phyloP scores from a whole-genome alignment of 1,140 invertebrate species.

The Pollicipes pollicipes region DNA sequence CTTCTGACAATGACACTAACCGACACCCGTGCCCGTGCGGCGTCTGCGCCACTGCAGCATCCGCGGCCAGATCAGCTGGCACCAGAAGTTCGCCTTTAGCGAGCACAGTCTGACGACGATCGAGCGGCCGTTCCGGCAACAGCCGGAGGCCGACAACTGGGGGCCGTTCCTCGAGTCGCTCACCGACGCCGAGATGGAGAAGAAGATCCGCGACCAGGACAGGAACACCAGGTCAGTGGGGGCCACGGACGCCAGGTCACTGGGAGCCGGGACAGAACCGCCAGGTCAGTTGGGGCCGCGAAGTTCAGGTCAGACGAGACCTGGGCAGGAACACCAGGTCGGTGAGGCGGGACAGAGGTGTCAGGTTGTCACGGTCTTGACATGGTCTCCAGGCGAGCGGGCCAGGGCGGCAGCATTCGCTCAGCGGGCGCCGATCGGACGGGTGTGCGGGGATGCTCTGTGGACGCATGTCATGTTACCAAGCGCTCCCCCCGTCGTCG shows the following conservation, averaged over 20 bases:
- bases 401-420: no score
- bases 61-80: neutral
- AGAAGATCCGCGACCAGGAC: conserved; percentile 98
- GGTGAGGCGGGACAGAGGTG: conserved; percentile 3
- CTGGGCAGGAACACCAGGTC: no score
- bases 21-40: neutral
- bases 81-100: conserved; percentile 30
- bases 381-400: no score
- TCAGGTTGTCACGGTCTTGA: no score
- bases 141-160: conserved; percentile 92
- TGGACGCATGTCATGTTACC: no score
- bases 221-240: conserved; percentile 68
- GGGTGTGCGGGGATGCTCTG: no score
- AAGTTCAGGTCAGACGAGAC: no score
- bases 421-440: no score
- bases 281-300: no score
- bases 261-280: no score
- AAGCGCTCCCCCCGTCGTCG: no score
- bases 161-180: conserved; percentile 95
- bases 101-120: conserved; percentile 88
- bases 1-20: conserved; percentile 9
- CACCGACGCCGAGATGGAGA: conserved; percentile 99
- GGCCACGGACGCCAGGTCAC: no score
- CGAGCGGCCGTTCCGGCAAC: conserved; percentile 83
- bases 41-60: conserved; percentile 5